Evolutionary conservation across 2,888 invertebrate genomes (phyloP).

Genomic region (Keiferia lycopersicella): DNA sequence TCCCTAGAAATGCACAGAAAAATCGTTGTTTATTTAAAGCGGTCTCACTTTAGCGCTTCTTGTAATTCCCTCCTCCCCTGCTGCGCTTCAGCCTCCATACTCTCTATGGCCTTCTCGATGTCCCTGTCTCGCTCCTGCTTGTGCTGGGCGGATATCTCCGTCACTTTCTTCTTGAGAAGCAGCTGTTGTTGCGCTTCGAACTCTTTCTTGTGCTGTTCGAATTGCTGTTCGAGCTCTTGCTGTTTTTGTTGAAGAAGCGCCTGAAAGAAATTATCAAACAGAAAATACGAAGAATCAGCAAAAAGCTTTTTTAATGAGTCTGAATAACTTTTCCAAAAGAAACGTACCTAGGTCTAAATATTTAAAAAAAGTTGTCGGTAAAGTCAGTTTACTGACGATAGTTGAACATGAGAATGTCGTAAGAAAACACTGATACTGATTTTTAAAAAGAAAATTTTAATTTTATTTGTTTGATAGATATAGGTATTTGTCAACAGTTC

Average conservation of each 20-base stretch:
- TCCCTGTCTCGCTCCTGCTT: conserved; percentile 89
- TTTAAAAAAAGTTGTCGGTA: too few relatives aligned
- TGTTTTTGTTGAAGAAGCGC: conserved; percentile 78
- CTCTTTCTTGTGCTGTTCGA: conserved; percentile 83
- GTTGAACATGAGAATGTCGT: too few relatives aligned
- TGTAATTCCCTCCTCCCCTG: conserved; percentile 82
- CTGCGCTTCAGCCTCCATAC: conserved; percentile 85
- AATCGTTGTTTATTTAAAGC: too few relatives aligned
- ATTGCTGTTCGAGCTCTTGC: conserved; percentile 82
- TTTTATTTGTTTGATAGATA: too few relatives aligned
- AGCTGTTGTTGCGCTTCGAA: conserved; percentile 83
- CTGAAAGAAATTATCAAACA: conserved; percentile 39
- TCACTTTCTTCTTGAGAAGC: conserved; percentile 84
- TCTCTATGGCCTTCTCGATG: conserved; percentile 87
- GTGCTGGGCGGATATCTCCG: conserved; percentile 85
- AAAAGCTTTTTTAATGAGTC: too few relatives aligned
- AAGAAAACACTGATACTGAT: too few relatives aligned
- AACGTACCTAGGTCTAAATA: background rate
- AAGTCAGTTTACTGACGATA: too few relatives aligned
- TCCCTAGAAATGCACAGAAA: too few relatives aligned
- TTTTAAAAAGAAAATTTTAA: too few relatives aligned
- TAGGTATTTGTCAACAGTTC: too few relatives aligned
- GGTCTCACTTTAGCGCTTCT: conserved; percentile 77
- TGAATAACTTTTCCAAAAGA: too few relatives aligned
- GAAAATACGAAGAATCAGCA: too few relatives aligned